Conservation (phyloP, 1,140 invertebrate species). For the Pogonus chalceus region DNA sequence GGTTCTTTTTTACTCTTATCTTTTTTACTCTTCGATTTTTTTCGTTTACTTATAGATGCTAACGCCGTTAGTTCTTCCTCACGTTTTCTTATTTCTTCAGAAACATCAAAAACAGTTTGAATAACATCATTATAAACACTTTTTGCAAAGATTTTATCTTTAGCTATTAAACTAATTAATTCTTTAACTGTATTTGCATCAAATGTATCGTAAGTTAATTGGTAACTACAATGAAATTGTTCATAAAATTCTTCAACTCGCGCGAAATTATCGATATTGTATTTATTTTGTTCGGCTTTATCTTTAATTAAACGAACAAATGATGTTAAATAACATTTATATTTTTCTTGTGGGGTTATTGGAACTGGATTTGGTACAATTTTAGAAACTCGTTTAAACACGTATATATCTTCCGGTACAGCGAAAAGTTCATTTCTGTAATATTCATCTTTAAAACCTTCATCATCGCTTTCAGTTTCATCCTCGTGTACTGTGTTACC, state of each 20-base stretch:
- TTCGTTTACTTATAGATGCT: neutral
- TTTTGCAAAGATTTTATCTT: neutral
- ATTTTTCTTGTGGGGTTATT: neutral
- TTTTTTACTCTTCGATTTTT: neutral
- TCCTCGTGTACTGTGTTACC: conserved; percentile 37
- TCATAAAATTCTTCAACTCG: neutral
- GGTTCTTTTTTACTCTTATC: conserved; percentile 10
- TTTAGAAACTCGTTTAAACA: neutral
- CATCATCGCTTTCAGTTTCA: conserved; percentile 24
- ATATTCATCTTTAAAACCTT: conserved; percentile 27
- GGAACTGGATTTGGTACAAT: neutral
- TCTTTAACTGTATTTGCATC: neutral
- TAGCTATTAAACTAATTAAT: neutral
- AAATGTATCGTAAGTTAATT: neutral
- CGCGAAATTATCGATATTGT: neutral
- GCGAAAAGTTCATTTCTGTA: too few relatives aligned
- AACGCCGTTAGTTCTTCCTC: neutral
- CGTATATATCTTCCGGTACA: neutral
- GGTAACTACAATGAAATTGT: neutral
- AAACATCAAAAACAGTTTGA: neutral
- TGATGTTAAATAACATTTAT: neutral
- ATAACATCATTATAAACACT: neutral
- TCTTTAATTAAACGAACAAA: neutral
- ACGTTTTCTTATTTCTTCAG: neutral
- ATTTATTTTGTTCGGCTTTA: neutral